Evolutionary conservation across 1,140 invertebrate species (phyloP).

Genomic region (Halyomorpha halys): DNA sequence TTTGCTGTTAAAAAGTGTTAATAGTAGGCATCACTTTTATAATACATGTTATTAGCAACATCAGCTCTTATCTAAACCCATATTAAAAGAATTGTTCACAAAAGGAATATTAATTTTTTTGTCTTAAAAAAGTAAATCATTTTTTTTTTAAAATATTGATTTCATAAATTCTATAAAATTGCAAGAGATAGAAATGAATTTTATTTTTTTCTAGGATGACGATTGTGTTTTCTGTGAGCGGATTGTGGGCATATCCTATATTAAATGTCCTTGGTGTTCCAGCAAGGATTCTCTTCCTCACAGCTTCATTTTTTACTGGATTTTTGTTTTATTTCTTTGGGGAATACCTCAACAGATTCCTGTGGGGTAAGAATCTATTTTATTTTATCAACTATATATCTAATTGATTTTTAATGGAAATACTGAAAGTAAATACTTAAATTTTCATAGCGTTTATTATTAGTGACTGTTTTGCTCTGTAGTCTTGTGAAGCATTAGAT

Average conservation of each 20-base stretch:
- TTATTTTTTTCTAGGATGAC: too few species aligned
- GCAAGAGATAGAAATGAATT: too few species aligned
- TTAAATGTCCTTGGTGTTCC: conserved; percentile 60
- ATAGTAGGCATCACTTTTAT: too few species aligned
- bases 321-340: conserved; percentile 54
- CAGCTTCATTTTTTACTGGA: conserved; percentile 45
- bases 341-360: conserved; percentile 53
- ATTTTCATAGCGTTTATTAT: not conserved
- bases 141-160: too few species aligned
- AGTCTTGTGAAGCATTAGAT: not conserved
- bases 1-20: too few species aligned
- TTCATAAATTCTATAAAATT: too few species aligned
- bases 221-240: conserved; percentile 57
- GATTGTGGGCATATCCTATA: conserved; percentile 79
- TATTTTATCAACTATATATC: not conserved
- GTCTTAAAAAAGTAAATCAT: too few species aligned
- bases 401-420: not conserved
- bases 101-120: too few species aligned
- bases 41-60: too few species aligned
- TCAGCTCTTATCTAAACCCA: too few species aligned
- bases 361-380: conserved; percentile 51
- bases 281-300: conserved; percentile 59
- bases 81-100: too few species aligned
- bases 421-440: not conserved
- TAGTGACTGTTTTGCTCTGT: not conserved